A percentile compares a stretch with the other conserved stretches of the same genome.
phyloP scores from a whole-genome alignment of 2,888 invertebrate species.

The Calameuta filiformis region DNA sequence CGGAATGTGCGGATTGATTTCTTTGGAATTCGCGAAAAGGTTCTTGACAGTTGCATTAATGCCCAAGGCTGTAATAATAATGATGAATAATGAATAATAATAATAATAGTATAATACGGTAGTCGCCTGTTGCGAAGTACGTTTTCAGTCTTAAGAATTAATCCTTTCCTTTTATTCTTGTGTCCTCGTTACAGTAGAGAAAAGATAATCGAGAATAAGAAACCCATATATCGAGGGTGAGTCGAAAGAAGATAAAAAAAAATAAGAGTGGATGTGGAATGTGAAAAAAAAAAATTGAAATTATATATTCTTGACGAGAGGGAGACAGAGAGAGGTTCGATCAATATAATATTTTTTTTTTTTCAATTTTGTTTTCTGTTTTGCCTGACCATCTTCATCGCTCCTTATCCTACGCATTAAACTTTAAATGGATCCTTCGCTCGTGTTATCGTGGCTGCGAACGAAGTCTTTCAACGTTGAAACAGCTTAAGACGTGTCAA shows the following conservation, averaged over 20 bases:
- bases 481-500: not conserved
- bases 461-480: not conserved
- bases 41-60: not conserved
- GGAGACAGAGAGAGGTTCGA: not conserved
- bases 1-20: not conserved
- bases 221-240: not conserved
- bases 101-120: not conserved
- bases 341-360: not conserved
- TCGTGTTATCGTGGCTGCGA: not conserved
- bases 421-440: not conserved
- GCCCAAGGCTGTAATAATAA: not conserved
- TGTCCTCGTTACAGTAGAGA: not conserved
- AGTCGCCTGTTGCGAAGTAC: constrained; percentile 21
- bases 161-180: constrained; percentile 21
- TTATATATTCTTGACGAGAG: not conserved
- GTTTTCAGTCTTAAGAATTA: constrained; percentile 53
- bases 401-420: not conserved
- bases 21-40: not conserved
- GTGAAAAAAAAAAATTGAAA: not conserved
- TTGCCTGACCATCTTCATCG: not conserved
- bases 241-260: constrained; percentile 1
- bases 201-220: constrained; percentile 14
- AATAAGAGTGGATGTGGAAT: not conserved
- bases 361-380: not conserved
- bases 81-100: not conserved